Evolutionary conservation across 2,888 invertebrate species (phyloP).

Genomic region (Lasioglossum lativentre): DNA sequence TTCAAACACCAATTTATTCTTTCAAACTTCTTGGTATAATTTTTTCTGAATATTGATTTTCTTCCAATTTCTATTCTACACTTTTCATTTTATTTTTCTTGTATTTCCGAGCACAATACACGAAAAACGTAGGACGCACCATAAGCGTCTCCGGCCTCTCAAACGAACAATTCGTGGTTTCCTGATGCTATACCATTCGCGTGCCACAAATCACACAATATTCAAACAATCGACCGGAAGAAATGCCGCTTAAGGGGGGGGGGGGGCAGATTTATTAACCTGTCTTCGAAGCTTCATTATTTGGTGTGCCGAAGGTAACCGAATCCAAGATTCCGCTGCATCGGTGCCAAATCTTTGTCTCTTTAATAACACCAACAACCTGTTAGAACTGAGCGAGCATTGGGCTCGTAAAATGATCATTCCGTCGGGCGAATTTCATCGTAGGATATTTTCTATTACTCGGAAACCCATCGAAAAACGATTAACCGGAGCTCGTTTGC

Average conservation of each 20-base stretch:
- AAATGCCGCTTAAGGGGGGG: not conserved
- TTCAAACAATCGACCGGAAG: not conserved
- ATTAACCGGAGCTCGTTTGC: not conserved
- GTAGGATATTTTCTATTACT: not conserved
- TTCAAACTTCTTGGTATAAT: not conserved
- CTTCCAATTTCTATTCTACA: too few species aligned
- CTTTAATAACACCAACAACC: constrained; percentile 58
- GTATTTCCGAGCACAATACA: too few species aligned
- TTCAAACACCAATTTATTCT: not conserved
- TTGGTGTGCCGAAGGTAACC: constrained; percentile 29
- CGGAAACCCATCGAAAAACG: not conserved
- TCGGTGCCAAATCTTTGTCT: constrained; percentile 58
- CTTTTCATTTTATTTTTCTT: too few species aligned
- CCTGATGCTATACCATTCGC: not conserved
- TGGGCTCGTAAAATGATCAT: constrained; percentile 5
- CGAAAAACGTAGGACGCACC: not conserved
- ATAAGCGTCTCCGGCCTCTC: not conserved
- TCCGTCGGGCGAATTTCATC: not conserved
- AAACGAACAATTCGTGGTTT: not conserved
- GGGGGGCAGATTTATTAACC: constrained; percentile 24
- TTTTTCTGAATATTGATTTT: not conserved
- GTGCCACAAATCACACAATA: not conserved
- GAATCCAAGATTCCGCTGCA: constrained; percentile 54
- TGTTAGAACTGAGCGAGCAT: constrained; percentile 46
- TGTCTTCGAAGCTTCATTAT: constrained; percentile 25